Evolutionary conservation across 37 sponge, comb jelly and placozoan genomes (phyloP).

Genomic region (Tethya wilhelma): DNA sequence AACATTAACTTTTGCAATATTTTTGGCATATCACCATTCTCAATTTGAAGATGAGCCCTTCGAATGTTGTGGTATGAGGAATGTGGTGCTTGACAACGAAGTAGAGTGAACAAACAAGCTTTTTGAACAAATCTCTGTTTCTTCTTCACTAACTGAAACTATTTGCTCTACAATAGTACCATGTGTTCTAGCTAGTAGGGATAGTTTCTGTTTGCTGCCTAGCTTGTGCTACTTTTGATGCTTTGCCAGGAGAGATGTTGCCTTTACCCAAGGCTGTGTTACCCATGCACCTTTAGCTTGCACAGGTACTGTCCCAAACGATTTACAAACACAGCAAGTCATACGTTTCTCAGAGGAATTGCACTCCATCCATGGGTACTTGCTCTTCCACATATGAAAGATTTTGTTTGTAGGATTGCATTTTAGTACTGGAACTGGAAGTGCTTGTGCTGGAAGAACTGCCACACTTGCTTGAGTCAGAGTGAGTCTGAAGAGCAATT

Average conservation of each 20-base stretch:
- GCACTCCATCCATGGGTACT: slow-evolving; percentile 28
- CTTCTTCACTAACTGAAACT: slow-evolving; percentile 20
- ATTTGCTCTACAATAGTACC: slow-evolving; percentile 34
- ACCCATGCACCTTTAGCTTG: slow-evolving; percentile 49
- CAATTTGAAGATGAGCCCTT: slow-evolving; percentile 47
- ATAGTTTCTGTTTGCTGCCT: too few relatives aligned
- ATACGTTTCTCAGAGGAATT: slow-evolving; percentile 29
- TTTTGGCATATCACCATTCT: slow-evolving; percentile 31
- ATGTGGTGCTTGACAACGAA: slow-evolving; percentile 26
- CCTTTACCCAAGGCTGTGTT: slow-evolving; percentile 48
- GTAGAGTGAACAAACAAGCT: slow-evolving; percentile 31
- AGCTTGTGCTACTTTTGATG: slow-evolving; percentile 32
- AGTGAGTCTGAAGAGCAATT: too few relatives aligned
- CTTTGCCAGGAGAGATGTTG: slow-evolving; percentile 18
- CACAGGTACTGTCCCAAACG: slow-evolving; percentile 23
- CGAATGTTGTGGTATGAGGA: slow-evolving; percentile 42
- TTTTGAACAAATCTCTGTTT: too few relatives aligned
- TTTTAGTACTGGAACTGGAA: too few relatives aligned
- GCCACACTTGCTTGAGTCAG: too few relatives aligned
- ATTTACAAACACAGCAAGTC: slow-evolving; percentile 21
- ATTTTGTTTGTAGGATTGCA: too few relatives aligned
- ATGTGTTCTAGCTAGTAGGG: slow-evolving; percentile 18
- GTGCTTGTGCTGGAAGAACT: too few relatives aligned
- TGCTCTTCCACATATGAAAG: slow-evolving; percentile 19
- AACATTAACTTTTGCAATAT: too few relatives aligned